phyloP scores from a whole-genome alignment of 2,113 vertebrate genomes.

The Otis tarda region DNA sequence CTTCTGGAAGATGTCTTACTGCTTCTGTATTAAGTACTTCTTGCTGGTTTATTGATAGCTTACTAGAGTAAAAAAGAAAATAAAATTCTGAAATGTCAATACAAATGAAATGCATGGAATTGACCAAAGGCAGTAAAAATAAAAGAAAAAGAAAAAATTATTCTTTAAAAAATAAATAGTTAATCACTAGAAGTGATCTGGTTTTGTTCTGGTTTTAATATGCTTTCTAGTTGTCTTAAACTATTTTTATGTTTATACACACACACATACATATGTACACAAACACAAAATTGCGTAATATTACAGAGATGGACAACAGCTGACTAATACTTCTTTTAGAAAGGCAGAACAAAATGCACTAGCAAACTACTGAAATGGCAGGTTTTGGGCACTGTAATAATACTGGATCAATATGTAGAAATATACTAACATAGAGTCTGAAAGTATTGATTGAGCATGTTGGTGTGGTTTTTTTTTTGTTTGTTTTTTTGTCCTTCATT shows the following conservation, averaged over 20 bases:
- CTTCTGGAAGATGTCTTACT: not conserved
- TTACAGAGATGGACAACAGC: not conserved
- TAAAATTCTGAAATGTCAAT: not conserved
- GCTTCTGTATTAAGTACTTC: not conserved
- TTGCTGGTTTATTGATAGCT: not conserved
- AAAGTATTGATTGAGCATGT: not conserved
- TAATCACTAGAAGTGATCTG: not conserved
- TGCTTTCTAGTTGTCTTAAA: not conserved
- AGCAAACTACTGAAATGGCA: not conserved
- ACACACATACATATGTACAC: not conserved
- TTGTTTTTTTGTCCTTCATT: not conserved
- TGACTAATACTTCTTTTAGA: not conserved
- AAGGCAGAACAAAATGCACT: not conserved
- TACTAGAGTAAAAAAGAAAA: not conserved
- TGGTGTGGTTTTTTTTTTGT: not conserved
- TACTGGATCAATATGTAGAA: not conserved
- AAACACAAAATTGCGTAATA: not conserved
- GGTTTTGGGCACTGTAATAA: not conserved
- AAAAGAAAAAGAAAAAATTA: not conserved
- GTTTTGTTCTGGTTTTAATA: not conserved
- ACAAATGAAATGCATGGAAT: not conserved
- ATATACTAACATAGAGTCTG: not conserved
- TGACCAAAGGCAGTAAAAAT: not conserved
- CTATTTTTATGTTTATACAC: not conserved
- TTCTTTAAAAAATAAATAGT: not conserved